Base-by-base conservation (phyloP, 2,888 invertebrate genomes). In the Aproaerema taeniolella region DNA sequence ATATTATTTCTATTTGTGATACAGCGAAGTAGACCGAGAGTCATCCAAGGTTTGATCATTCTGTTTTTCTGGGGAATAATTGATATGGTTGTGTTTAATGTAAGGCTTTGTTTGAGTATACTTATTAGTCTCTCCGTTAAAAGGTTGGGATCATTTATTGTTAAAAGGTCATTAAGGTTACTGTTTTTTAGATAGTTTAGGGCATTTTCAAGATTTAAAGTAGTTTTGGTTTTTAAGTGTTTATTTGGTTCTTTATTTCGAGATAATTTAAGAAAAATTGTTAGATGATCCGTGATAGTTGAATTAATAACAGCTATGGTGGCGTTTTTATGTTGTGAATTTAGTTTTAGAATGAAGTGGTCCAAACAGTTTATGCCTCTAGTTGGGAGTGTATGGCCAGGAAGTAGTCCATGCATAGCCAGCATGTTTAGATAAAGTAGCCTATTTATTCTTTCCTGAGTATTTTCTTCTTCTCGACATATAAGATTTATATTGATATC, bases 401-500 rank as follows among this genome's bases (percentile, higher is more conserved):
- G 34, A 1, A 25, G n/a, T 25, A 34, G 24, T n/a, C 24, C 34
- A 24, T 34, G 34, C 24, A 24, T 34, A 6, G 34, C 34, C 4
- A 34, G 8, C 2, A 34, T 11, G 25, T 34, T 34, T 5, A 25
- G 7, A 13, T 34, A 34, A 1, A 6, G 4, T 20, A 20, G 7
- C 20, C 20, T 20, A 7, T 20, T 20, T 20, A 7, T 7, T 20
- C 20, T 20, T 7, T 34, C 34, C 8, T 34, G 13, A 2, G 13
- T 1, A 9, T 14, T 2, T 2, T 24, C 14, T 11, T 34, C 34
- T 3, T 13, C 4, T 9, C 9, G 2, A n/a, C 15, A 10, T 1
- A 5, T 2, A 2, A 34, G 15, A 7, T 34, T 34, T 16, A 34
- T 34, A 25, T 34, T 34, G 2, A 34, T 25, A 9, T 25, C 34